Percentiles rank a stretch among this genome's conserved stretches.
phyloP scores from a whole-genome alignment of 2,113 vertebrate species.

The Nannobrachium achirus region DNA sequence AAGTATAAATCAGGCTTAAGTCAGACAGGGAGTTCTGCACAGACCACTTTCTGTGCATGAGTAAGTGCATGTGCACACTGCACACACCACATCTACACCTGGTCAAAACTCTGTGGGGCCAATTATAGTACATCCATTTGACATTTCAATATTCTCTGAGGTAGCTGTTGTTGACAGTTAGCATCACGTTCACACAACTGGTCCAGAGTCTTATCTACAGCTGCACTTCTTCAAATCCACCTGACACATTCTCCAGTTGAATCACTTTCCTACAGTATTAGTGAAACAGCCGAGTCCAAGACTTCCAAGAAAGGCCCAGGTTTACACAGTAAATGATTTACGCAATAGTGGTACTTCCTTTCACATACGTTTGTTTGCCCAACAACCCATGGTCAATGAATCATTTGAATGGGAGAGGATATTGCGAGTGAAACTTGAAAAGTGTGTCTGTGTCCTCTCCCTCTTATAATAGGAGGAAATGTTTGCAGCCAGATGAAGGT shows the following conservation, averaged over 20 bases:
- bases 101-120: background rate
- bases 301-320: conserved; percentile 8
- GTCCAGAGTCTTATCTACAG: conserved; percentile 40
- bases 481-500: background rate
- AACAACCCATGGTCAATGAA: background rate
- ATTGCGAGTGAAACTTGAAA: background rate
- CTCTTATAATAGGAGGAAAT: background rate
- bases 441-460: background rate
- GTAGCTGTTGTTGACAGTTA: conserved; percentile 17
- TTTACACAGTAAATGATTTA: background rate
- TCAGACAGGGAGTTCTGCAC: too few species aligned
- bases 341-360: background rate
- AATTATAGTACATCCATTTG: conserved; percentile 24
- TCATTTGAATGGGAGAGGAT: background rate
- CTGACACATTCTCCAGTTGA: conserved; percentile 7
- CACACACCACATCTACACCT: background rate
- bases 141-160: conserved; percentile 32
- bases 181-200: conserved; percentile 44
- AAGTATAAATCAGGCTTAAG: too few species aligned
- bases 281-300: conserved; percentile 9
- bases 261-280: conserved; percentile 15
- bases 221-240: conserved; percentile 39
- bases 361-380: background rate
- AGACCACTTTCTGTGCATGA: too few species aligned
- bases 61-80: too few species aligned